Evolutionary conservation across 2,797 vertebrate species (phyloP).

Genomic region (Tapera naevia): DNA sequence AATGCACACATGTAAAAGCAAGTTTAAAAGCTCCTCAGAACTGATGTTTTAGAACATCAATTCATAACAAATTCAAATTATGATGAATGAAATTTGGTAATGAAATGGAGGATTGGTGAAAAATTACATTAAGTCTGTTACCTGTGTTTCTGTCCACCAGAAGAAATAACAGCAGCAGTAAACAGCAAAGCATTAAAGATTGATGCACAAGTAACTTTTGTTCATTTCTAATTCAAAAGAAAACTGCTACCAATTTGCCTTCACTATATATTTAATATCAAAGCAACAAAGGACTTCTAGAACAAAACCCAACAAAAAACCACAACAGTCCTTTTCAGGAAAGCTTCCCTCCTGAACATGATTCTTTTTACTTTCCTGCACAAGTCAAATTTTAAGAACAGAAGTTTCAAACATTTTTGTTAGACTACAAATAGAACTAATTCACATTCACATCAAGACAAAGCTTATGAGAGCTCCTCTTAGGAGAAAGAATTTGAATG

Average conservation of each 20-base stretch:
- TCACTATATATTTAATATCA: not conserved
- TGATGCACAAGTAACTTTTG: slow-evolving; percentile 26
- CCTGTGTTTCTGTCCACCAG: slow-evolving; percentile 71
- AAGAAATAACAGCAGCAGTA: slow-evolving; percentile 66
- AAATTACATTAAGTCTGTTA: slow-evolving; percentile 40
- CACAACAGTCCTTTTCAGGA: not conserved
- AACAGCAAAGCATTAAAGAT: slow-evolving; percentile 63
- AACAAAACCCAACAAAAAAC: not conserved
- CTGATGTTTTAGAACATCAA: not conserved
- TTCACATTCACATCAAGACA: not conserved
- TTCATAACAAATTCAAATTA: not conserved
- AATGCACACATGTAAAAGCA: fast-evolving
- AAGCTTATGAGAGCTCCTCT: not conserved
- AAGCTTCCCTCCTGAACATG: not conserved
- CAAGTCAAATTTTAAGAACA: not conserved
- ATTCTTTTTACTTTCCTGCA: not conserved
- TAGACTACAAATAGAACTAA: not conserved
- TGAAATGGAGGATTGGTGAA: not conserved
- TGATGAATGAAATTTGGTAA: not conserved
- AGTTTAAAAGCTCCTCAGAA: not conserved
- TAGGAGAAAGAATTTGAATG: not conserved
- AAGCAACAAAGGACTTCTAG: not conserved
- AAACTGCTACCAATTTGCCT: not conserved
- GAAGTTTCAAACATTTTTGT: not conserved
- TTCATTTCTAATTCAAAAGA: not conserved